Evolutionary conservation across 2,888 invertebrate species (phyloP), one percentile per base, ranked within the genome.

Genomic region (Lochmaea crataegi): DNA sequence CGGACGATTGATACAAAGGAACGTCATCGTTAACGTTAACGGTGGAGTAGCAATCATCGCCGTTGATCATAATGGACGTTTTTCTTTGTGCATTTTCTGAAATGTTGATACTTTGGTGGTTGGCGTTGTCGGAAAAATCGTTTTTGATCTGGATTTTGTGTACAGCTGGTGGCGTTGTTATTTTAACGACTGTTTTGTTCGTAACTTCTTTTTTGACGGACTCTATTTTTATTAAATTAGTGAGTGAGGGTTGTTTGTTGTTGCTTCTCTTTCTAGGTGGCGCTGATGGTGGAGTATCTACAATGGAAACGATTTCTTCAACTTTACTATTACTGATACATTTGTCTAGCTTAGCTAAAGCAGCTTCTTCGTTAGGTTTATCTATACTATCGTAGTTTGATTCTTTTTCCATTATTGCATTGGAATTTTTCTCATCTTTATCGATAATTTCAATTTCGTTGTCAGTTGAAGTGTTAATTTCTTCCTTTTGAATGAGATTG

Each of bases 31-130:
- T 91, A 1, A 93, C 91, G 84, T 93, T 93, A 86, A 93, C 92
- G 18, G 93, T 93, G 63, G 92, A 93, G 82, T 93, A 94, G 86
- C 90, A 94, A 87, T 91, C 93, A 84, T 91, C 92, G 68, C 91
- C 93, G 83, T 88, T 93, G 82, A 94, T 94, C 88, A 93, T 88
- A 80, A 94, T 93, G 14, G 93, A 93, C 18, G 93, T 91, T 84
- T 88, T 92, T 87, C 86, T 82, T 77, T 86, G 85, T 1, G 84
- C 81, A 76, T 82, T 84, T 65, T 87, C 86, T 14, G 82, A 76
- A 63, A 84, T 80, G n/a, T 83, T 79, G 51, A 84, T 80, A 57
- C 80, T 84, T 58, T 82, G 80, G n/a, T 80, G 71, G 66, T 80
- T 81, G 16, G 45, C 53, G 41, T 66, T 51, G 42, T 85, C 85